Evolutionary conservation across 1,140 invertebrate species (phyloP).

Genomic region (Drosophila orena): DNA sequence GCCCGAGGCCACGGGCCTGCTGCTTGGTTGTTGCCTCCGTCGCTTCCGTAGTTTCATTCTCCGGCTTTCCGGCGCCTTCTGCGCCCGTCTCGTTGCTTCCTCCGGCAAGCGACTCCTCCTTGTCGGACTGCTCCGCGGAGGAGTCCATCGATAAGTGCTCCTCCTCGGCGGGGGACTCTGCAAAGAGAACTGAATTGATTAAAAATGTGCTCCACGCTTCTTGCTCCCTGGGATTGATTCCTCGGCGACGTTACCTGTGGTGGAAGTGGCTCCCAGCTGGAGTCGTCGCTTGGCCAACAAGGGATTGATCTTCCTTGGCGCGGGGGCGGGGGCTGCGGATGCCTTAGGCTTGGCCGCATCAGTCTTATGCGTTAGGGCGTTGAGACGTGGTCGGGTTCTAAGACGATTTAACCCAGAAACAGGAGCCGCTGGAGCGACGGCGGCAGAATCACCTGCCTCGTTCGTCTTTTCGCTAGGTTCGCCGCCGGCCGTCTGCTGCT

Average conservation of each 20-base stretch:
- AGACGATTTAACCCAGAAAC: constrained; percentile 78
- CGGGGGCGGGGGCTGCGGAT: constrained; percentile 47
- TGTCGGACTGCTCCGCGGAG: constrained; percentile 54
- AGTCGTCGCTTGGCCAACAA: constrained; percentile 80
- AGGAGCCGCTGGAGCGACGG: constrained; percentile 45
- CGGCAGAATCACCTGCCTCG: constrained; percentile 56
- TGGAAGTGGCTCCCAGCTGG: constrained; percentile 69
- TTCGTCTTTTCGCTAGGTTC: constrained; percentile 48
- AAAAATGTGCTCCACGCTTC: background rate
- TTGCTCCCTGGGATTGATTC: too few species aligned
- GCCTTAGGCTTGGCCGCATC: constrained; percentile 66
- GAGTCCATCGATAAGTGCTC: constrained; percentile 72
- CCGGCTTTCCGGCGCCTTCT: constrained; percentile 55
- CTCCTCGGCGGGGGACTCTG: constrained; percentile 79
- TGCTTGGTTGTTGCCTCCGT: constrained; percentile 85
- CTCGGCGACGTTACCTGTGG: constrained; percentile 47
- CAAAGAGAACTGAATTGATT: background rate
- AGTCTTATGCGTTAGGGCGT: constrained; percentile 76
- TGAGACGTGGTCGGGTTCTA: constrained; percentile 79
- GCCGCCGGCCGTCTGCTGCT: constrained; percentile 31
- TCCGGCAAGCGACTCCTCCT: constrained; percentile 52
- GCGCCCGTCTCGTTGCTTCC: constrained; percentile 45
- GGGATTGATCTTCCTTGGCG: constrained; percentile 81
- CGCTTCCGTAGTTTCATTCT: constrained; percentile 85
- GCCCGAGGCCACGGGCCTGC: constrained; percentile 86